Evolutionary conservation across 2,888 invertebrate genomes (phyloP).

Genomic region (Leptogaster cylindrica): DNA sequence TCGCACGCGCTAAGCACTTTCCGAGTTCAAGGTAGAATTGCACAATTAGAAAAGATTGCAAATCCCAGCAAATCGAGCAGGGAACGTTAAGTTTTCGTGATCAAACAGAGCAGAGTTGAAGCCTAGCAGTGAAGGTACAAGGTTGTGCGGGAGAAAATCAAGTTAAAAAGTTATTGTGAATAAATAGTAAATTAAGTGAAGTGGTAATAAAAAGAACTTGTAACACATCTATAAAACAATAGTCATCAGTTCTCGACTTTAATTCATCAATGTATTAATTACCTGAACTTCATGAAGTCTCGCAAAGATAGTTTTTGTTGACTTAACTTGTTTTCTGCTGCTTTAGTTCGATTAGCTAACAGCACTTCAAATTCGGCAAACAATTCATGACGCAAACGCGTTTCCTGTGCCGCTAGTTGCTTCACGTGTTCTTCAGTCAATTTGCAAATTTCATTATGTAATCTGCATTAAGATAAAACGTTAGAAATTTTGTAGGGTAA

Average conservation of each 20-base stretch:
- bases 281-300: constrained; percentile 55
- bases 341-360: constrained; percentile 49
- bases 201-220: too few species aligned
- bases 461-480: not conserved
- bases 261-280: not conserved
- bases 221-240: constrained; percentile 14
- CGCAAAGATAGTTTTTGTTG: constrained; percentile 51
- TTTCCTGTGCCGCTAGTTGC: constrained; percentile 51
- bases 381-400: constrained; percentile 54
- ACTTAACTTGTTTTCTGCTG: constrained; percentile 50
- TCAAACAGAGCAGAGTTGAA: too few species aligned
- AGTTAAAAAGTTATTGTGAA: too few species aligned
- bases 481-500: not conserved
- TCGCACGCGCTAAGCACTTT: too few species aligned
- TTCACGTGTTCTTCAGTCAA: constrained; percentile 46
- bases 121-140: too few species aligned
- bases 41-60: too few species aligned
- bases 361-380: constrained; percentile 53
- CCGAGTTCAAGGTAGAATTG: too few species aligned
- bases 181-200: too few species aligned
- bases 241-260: not conserved
- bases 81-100: too few species aligned
- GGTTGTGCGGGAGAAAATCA: too few species aligned
- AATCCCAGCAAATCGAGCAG: too few species aligned
- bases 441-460: constrained; percentile 46